Evolutionary conservation across 2,888 invertebrate species (phyloP).

Genomic region (Epicampocera succincta): DNA sequence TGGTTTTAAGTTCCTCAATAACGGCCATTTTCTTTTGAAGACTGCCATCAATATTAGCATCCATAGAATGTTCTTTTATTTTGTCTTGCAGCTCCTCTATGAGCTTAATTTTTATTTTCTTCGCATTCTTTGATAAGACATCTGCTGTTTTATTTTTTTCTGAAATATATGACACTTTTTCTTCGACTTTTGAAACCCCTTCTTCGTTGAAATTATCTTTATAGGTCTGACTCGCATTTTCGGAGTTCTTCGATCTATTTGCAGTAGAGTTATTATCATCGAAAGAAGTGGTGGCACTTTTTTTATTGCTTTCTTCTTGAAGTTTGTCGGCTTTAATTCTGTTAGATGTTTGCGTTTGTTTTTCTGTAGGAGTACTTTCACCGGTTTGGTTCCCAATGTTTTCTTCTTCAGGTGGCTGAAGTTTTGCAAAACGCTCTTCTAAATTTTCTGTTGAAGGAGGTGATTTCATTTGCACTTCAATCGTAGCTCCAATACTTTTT

Average conservation of each 20-base stretch:
- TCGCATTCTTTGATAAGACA: neutral
- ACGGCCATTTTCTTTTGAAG: constrained; percentile 72
- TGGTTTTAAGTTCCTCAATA: constrained; percentile 76
- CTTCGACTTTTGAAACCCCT: neutral
- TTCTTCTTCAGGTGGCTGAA: constrained; percentile 55
- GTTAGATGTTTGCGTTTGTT: neutral
- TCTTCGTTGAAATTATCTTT: neutral
- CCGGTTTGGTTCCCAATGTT: neutral
- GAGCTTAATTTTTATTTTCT: constrained; percentile 30
- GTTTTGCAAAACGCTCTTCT: constrained; percentile 71
- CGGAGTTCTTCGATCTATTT: neutral
- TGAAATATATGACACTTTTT: neutral
- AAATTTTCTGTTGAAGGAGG: constrained; percentile 72
- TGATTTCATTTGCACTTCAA: neutral
- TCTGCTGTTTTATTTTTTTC: neutral
- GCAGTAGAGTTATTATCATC: neutral
- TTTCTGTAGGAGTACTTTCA: neutral
- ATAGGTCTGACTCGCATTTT: neutral
- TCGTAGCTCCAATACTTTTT: neutral
- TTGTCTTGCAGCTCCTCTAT: constrained; percentile 47
- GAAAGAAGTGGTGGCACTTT: neutral
- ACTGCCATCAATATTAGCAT: constrained; percentile 48
- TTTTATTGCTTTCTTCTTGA: neutral
- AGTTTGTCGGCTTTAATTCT: neutral
- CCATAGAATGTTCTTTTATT: constrained; percentile 45